Percentiles rank a stretch among this genome's conserved stretches.
Conservation (phyloP, 1,140 invertebrate genomes). For the Drosophila punjabiensis region DNA sequence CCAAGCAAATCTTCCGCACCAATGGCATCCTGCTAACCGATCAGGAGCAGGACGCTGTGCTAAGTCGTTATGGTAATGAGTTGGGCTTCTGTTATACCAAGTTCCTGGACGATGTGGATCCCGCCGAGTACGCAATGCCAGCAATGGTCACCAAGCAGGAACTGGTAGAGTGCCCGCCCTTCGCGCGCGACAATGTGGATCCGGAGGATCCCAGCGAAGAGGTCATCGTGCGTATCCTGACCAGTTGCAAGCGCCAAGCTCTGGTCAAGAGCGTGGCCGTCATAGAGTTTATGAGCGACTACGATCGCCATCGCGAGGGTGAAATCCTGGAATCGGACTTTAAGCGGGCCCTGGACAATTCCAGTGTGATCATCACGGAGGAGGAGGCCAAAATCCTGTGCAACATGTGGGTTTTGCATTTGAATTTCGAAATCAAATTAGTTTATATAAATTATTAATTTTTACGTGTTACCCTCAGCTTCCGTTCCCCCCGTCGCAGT, state of each 20-base stretch:
- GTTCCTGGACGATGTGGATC: slow-evolving; percentile 87
- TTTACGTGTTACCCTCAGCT: slow-evolving; percentile 85
- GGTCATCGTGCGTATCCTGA: slow-evolving; percentile 89
- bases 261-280: slow-evolving; percentile 88
- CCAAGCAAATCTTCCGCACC: slow-evolving; percentile 88
- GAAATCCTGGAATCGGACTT: slow-evolving; percentile 88
- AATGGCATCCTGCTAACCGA: slow-evolving; percentile 88
- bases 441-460: not conserved
- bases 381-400: slow-evolving; percentile 62
- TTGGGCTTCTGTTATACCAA: slow-evolving; percentile 89
- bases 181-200: slow-evolving; percentile 35
- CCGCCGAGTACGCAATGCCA: slow-evolving; percentile 79
- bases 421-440: not conserved
- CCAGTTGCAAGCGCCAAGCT: slow-evolving; percentile 90
- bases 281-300: slow-evolving; percentile 88
- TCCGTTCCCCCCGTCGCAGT: slow-evolving; percentile 86
- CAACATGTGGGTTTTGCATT: slow-evolving; percentile 54
- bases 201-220: slow-evolving; percentile 83
- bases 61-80: slow-evolving; percentile 89
- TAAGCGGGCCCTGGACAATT: slow-evolving; percentile 87
- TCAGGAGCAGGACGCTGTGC: slow-evolving; percentile 89
- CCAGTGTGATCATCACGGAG: slow-evolving; percentile 87
- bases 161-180: slow-evolving; percentile 62
- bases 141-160: slow-evolving; percentile 58
- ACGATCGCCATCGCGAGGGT: slow-evolving; percentile 87